These are phyloP conservation scores for Heliconius cydno DNA, from an alignment of 2,888 invertebrate genomes.

Conservation along the genomic window DNA sequence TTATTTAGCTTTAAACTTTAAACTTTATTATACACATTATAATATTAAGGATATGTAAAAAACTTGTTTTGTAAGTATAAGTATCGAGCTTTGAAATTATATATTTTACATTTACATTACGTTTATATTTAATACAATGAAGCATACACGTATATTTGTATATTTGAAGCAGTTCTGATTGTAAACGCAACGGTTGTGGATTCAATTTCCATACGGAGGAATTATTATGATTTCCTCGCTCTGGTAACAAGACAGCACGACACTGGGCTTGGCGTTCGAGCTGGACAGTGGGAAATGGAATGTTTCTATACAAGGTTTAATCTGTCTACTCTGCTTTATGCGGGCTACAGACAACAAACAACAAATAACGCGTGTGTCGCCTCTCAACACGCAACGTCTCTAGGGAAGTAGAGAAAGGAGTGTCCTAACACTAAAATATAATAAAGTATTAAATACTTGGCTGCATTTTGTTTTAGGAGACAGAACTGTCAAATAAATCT, in stretches of 20 bases:
- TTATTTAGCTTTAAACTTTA: slow-evolving; percentile 29
- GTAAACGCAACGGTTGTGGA: not conserved
- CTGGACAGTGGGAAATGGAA: no score
- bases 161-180: not conserved
- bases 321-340: no score
- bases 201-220: not conserved
- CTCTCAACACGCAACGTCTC: not conserved
- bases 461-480: no score
- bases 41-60: not conserved
- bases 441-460: not conserved
- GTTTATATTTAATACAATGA: not conserved
- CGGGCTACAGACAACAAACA: no score
- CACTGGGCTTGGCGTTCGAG: not conserved
- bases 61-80: not conserved
- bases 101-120: not conserved
- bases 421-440: not conserved
- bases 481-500: not conserved
- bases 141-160: not conserved
- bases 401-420: not conserved
- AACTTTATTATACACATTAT: not conserved
- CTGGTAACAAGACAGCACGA: not conserved
- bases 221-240: not conserved
- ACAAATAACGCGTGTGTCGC: no score
- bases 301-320: no score
- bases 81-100: not conserved